Evolutionary conservation across 2,113 vertebrate species (phyloP), one percentile per base, ranked within the genome.

Genomic region (Clarias gariepinus): DNA sequence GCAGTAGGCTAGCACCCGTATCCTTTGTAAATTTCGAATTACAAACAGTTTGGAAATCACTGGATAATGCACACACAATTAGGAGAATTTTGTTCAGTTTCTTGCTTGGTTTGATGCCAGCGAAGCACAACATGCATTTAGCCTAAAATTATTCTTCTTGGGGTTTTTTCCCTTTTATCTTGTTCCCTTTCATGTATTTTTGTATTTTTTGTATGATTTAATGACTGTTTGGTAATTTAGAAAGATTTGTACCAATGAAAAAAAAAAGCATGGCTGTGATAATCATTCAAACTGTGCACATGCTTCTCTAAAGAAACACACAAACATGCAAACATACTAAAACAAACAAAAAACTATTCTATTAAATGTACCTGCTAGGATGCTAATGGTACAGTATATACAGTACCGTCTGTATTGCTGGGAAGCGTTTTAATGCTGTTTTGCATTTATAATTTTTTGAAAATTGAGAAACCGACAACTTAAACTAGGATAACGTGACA

Each of bases 111-210:
- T 83, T 81, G 66, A 84, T 87, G 85, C 76, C 41, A 28, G 7
- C 25, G 84, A 85, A 87, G 68, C 63, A 63, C 82, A 84, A 80
- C 71, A 73, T 87, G 63, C 63, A 81, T 58, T 55, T 61, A 88
- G 58, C 30, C 47, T 36, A 57, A 41, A 33, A 71, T 33, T 57
- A 25, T 41, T 25, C 36, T 18, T 78, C 41, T 84, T 23, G 12
- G 23, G 53, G 76, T 79, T 25, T 76, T 61, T 82, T 86, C 25
- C 3, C 57, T 69, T 64, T 64, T 30, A 9, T n/a, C 19, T n/a
- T 57, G 6, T 4, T 30, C 76, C 30, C 30, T 19, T 74, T 64
- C 28, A 36, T 4, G 3, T 77, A 63, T 52, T 30, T 85, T 30
- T 28, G n/a, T 76, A 52, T 30, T 69, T 30, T 69, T 28, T 41